Evolutionary conservation across 2,113 vertebrate species (phyloP).

Genomic region (Oreocharis arfaki): DNA sequence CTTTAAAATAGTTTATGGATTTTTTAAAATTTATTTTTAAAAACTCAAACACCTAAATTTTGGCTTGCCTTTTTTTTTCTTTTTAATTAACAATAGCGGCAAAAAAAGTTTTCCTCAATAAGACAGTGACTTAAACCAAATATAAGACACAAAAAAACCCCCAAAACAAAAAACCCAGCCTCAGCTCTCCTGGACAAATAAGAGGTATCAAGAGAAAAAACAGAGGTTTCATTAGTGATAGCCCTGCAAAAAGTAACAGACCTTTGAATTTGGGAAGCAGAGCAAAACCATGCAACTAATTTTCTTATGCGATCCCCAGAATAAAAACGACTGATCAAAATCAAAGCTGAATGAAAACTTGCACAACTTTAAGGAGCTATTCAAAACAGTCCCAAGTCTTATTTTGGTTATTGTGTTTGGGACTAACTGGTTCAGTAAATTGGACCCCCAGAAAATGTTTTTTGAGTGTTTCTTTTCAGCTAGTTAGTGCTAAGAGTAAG

Average conservation of each 20-base stretch:
- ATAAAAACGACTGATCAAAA: background rate
- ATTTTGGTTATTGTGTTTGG: too few relatives aligned
- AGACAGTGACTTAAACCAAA: background rate
- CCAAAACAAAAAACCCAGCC: rapidly evolving
- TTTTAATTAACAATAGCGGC: background rate
- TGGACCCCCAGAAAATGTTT: background rate
- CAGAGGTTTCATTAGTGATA: background rate
- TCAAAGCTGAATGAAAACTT: background rate
- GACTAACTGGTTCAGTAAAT: background rate
- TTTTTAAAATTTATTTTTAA: background rate
- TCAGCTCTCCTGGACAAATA: background rate
- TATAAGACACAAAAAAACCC: background rate
- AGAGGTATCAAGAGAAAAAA: background rate
- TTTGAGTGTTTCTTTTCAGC: background rate
- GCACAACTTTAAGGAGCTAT: background rate
- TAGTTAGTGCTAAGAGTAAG: background rate
- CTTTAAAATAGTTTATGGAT: background rate
- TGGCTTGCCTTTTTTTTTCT: background rate
- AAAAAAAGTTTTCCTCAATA: background rate
- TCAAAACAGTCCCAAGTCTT: background rate
- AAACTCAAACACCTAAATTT: background rate
- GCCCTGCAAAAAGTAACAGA: background rate
- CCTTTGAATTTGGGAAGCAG: background rate
- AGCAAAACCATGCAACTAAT: background rate
- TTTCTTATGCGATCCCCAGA: background rate